Conservation (phyloP, 2,113 vertebrate genomes). For the Neotoma lepida region DNA sequence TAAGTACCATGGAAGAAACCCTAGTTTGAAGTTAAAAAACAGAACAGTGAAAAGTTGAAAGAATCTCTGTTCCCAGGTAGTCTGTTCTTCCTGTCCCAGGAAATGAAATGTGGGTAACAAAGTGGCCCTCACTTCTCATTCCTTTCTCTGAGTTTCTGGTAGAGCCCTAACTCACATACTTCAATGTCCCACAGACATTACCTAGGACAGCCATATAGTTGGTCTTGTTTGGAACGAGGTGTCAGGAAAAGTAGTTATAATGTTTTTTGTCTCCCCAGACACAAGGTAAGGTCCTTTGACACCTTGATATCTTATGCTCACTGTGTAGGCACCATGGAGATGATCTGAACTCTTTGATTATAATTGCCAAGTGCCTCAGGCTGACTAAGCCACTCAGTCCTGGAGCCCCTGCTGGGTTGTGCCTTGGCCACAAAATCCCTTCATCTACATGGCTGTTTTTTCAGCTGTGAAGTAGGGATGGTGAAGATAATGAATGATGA, state of each 20-base stretch:
- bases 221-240: background rate
- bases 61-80: fast-evolving
- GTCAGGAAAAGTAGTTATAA: background rate
- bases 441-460: background rate
- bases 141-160: background rate
- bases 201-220: background rate
- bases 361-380: background rate
- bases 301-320: background rate
- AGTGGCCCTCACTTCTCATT: background rate
- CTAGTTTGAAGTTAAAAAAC: background rate
- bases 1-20: background rate
- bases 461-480: background rate
- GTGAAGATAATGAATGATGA: background rate
- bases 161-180: fast-evolving
- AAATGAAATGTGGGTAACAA: background rate
- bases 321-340: background rate
- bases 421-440: background rate
- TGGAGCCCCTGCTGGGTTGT: background rate
- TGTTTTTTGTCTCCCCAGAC: background rate
- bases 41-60: background rate
- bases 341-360: background rate
- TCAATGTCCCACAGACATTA: background rate
- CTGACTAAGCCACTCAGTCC: fast-evolving
- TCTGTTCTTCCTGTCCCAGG: background rate
- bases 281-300: background rate